These are phyloP conservation scores for Caenorhabditis briggsae DNA, from an alignment of 1,140 invertebrate genomes.

Conservation along the genomic window DNA sequence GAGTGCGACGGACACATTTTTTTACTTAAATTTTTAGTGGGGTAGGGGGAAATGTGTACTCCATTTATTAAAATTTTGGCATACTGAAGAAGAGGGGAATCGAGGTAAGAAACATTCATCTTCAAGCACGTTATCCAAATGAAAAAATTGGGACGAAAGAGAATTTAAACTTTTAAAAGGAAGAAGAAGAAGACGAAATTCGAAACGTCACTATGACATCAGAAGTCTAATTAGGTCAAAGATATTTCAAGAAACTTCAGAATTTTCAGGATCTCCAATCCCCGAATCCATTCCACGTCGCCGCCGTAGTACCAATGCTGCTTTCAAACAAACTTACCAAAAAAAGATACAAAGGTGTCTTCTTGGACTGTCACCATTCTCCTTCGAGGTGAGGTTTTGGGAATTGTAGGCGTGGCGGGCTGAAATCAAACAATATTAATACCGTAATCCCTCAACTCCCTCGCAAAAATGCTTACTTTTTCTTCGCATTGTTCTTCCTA, in stretches of 20 bases:
- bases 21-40: conserved; percentile 40
- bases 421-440: background rate
- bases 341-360: background rate
- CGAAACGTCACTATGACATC: conserved; percentile 22
- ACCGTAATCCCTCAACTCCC: no score
- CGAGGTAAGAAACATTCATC: conserved; percentile 12
- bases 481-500: background rate
- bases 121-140: conserved; percentile 47
- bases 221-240: background rate
- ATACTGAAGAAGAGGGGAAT: background rate
- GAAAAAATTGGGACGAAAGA: background rate
- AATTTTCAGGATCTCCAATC: conserved; percentile 20
- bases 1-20: conserved; percentile 8
- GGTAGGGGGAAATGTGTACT: no score
- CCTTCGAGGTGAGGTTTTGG: conserved; percentile 54
- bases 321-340: conserved; percentile 33
- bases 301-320: conserved; percentile 2
- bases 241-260: no score
- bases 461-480: background rate
- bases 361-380: conserved; percentile 10
- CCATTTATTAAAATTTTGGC: conserved; percentile 35
- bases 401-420: background rate
- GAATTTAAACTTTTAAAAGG: background rate
- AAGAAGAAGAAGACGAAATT: background rate
- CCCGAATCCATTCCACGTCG: background rate